phyloP scores from a whole-genome alignment of 2,888 invertebrate species.

The Athripsodes cinereus region DNA sequence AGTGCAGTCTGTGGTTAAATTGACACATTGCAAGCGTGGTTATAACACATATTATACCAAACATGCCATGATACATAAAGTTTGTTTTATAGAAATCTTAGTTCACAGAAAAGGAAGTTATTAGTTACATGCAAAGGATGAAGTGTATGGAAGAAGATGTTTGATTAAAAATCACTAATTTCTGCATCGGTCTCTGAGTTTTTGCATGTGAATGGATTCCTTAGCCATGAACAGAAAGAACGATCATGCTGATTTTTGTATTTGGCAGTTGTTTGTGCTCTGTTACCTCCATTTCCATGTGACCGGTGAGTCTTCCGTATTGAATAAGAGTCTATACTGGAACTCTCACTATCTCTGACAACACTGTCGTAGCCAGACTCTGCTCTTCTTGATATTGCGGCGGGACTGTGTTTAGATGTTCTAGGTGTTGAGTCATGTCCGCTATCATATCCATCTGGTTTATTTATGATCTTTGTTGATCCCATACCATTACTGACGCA shows the following conservation, averaged over 20 bases:
- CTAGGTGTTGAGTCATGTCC: slow-evolving; percentile 79
- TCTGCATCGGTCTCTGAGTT: slow-evolving; percentile 67
- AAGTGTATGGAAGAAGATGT: background rate
- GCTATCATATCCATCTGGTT: slow-evolving; percentile 72
- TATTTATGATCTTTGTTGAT: slow-evolving; percentile 49
- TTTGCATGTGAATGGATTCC: slow-evolving; percentile 72
- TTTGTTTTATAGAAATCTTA: background rate
- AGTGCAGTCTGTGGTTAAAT: background rate
- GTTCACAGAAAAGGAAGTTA: background rate
- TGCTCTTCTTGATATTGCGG: slow-evolving; percentile 70
- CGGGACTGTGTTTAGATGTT: slow-evolving; percentile 74
- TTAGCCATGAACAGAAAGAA: slow-evolving; percentile 68
- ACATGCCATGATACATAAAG: background rate
- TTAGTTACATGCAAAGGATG: background rate
- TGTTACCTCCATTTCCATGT: slow-evolving; percentile 39
- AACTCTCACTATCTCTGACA: slow-evolving; percentile 81
- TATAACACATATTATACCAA: slow-evolving; percentile 11
- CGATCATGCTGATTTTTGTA: slow-evolving; percentile 63
- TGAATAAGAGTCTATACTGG: slow-evolving; percentile 71
- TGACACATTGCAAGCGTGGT: slow-evolving; percentile 11
- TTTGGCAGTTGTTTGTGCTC: slow-evolving; percentile 54
- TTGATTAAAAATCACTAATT: slow-evolving; percentile 54
- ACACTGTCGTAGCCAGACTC: slow-evolving; percentile 92
- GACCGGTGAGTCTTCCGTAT: slow-evolving; percentile 44
- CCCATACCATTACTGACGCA: slow-evolving; percentile 60